Base-by-base conservation (phyloP, 2,888 invertebrate species). In the Stenchaetothrips biformis region DNA sequence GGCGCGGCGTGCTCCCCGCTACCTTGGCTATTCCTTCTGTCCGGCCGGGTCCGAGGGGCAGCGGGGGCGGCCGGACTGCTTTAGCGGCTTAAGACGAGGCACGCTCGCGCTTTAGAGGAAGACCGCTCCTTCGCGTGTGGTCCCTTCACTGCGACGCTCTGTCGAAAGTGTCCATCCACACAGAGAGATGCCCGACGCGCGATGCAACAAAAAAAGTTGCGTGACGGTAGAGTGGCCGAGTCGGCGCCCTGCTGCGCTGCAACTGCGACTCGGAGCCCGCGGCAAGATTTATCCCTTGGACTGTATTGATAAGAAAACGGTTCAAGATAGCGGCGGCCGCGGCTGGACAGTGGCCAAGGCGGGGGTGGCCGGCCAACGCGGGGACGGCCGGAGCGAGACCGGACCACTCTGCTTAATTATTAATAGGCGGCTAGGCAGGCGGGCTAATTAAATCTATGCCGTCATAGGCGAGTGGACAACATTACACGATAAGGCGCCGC, bases 331-430 rank as follows among this genome's bases (percentile, higher is more conserved):
- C 18, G 25, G 25, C 2, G 59, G 59, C 0, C 67, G 21, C 25
- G 25, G 67, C 67, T 74, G 67, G 67, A 74, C 67, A 74, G 8
- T 74, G 67, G 67, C 67, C 67, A 74, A 25, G 9, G 67, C 59
- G 59, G 59, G 13, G 59, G 11, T 18, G 25, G 25, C n/a, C 59
- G 53, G 53, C 53, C 4, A 53, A 18, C 53, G 53, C n/a, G n/a
- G n/a, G n/a, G n/a, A n/a, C n/a, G n/a, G n/a, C n/a, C n/a, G n/a
- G n/a, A n/a, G n/a, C n/a, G n/a, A n/a, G 53, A 59, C 18, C 59
- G 59, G 59, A 74, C 21, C 67, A 74, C 67, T 74, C 25, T 25
- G 67, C 21, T 74, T 74, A 74, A 74, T 74, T 74, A 74, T 74
- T 74, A 74, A 74, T 74, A 74, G 21, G 25, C 67, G 8, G 67